Conservation (phyloP, 1,140 invertebrate genomes). For the Dysdera silvatica region DNA sequence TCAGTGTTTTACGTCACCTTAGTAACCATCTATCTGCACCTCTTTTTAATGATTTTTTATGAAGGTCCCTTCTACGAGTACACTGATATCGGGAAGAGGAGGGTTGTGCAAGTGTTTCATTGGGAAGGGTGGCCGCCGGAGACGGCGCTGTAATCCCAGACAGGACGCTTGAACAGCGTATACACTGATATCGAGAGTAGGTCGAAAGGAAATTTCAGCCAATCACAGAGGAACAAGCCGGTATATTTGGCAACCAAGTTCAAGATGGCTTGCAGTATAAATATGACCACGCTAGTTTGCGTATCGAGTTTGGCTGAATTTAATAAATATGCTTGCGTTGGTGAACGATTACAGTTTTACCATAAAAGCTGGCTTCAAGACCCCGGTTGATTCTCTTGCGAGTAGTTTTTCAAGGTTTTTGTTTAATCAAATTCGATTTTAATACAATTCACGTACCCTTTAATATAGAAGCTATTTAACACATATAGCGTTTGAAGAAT, state of each 20-base stretch:
- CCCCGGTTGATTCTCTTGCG: not conserved
- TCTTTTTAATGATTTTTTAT: no score
- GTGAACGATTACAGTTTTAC: not conserved
- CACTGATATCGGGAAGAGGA: no score
- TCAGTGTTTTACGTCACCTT: no score
- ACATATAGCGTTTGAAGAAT: no score
- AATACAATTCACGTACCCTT: not conserved
- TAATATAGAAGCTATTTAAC: not conserved
- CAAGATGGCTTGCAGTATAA: constrained; percentile 31
- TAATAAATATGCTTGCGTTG: constrained; percentile 2
- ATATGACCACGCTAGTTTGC: constrained; percentile 24
- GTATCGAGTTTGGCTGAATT: constrained; percentile 13
- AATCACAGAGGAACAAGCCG: constrained; percentile 14
- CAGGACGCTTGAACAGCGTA: no score
- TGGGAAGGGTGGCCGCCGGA: no score
- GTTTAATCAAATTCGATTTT: not conserved
- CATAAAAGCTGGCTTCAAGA: not conserved
- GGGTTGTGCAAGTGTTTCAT: no score
- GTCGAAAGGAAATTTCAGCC: no score
- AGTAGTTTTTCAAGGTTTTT: not conserved
- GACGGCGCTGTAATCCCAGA: no score
- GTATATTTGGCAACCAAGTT: constrained; percentile 31
- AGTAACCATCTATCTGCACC: no score
- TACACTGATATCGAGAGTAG: no score
- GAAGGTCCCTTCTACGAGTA: no score